phyloP scores from a whole-genome alignment of 2,888 invertebrate genomes.

The Aspidiotus destructor region DNA sequence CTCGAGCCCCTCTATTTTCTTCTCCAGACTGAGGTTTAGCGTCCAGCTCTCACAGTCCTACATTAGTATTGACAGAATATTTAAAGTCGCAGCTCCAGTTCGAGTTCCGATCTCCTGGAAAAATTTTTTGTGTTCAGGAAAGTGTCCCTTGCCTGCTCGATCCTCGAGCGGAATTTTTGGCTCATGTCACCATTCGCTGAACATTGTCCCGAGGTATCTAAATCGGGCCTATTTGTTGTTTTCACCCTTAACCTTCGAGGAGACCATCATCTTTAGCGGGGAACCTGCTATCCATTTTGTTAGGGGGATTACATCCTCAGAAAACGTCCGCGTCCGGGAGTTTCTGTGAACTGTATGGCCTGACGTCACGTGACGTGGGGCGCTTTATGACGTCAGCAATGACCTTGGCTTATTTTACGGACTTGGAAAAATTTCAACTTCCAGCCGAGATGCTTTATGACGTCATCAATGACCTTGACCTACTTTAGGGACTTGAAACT shows the following conservation, averaged over 20 bases:
- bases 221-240: not conserved
- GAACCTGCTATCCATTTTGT: too few species aligned
- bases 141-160: not conserved
- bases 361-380: too few species aligned
- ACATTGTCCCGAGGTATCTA: not conserved
- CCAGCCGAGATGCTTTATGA: too few species aligned
- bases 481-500: too few species aligned
- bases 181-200: not conserved
- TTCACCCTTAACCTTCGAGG: not conserved
- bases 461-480: too few species aligned
- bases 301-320: too few species aligned
- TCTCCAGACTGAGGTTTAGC: not conserved
- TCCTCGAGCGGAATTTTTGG: not conserved
- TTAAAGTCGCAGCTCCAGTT: not conserved
- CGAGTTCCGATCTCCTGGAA: not conserved
- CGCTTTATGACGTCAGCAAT: too few species aligned
- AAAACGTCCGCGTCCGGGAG: too few species aligned
- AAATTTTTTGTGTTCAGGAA: too few species aligned
- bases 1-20: not conserved
- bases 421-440: not conserved
- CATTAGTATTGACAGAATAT: not conserved
- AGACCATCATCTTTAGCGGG: not conserved
- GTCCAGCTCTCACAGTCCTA: not conserved
- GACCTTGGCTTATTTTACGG: too few species aligned
- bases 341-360: too few species aligned